Evolutionary conservation across 2,888 invertebrate genomes (phyloP), one percentile per base, ranked within the genome.

Genomic region (Coenonympha glycerion): DNA sequence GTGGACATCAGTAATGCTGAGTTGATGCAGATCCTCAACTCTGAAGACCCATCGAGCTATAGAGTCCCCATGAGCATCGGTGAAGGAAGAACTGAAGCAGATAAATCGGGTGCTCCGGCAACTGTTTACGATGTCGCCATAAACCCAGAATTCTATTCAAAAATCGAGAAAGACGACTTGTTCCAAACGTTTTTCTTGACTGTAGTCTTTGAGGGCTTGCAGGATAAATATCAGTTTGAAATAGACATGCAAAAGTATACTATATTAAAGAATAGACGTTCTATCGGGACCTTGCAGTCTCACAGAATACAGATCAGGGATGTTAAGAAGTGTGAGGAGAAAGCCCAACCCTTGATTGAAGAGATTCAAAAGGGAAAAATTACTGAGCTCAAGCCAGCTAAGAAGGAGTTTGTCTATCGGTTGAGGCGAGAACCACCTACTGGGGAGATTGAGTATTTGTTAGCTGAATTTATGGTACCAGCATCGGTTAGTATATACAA

Each of bases 61-160:
- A 87, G 93, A 55, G 91, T 97, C 36, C 97, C 97, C 0, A 94
- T 97, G 94, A 96, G 96, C 72, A 92, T 97, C 57, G 96, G 96
- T 0, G 93, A 93, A 68, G 91, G 93, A 3, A 91, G 93, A 61
- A 88, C 89, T 4, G 95, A 95, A 66, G 78, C 85, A 16, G 96
- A 96, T 71, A 96, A 95, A 73, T 89, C 90, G 45, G 93, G 94
- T 22, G 85, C 89, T 16, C 90, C 91, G 0, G 92, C 93, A 28
- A 90, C 91, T 51, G 94, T 91, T 0, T 95, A 93, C 69, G 97
- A 97, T 76, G 91, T 97, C 21, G 94, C 95, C 2, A 90, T 97
- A 24, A 93, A 95, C 76, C 90, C 93, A 2, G 79, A 83, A 1
- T 97, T 96, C 67, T 92, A 92, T 66, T 85, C 89, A 22, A 95